Conservation (phyloP, 1,140 invertebrate species). For the Coptotermes formosanus region DNA sequence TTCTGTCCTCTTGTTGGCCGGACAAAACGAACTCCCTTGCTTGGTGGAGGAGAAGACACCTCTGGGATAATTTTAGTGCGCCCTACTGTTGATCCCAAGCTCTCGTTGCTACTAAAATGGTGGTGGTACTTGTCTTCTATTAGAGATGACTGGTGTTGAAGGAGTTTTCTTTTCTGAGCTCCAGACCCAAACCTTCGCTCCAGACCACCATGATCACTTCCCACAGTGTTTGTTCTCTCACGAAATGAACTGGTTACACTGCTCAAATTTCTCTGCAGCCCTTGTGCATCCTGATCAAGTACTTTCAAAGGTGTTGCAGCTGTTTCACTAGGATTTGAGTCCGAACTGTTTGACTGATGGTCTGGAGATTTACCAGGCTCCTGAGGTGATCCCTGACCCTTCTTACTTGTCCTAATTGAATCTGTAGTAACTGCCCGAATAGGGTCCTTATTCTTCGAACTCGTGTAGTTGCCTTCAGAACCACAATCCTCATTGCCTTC, state of each 20-base stretch:
- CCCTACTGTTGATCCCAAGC: slow-evolving; percentile 54
- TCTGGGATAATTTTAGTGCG: slow-evolving; percentile 48
- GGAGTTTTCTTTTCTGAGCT: slow-evolving; percentile 52
- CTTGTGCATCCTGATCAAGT: slow-evolving; percentile 22
- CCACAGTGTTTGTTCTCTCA: slow-evolving; percentile 58
- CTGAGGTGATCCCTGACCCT: background rate
- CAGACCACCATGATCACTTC: slow-evolving; percentile 56
- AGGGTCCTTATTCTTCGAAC: background rate
- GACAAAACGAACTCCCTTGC: slow-evolving; percentile 59
- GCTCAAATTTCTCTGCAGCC: slow-evolving; percentile 2
- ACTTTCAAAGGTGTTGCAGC: slow-evolving; percentile 17
- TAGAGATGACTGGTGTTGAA: slow-evolving; percentile 54
- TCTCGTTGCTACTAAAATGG: slow-evolving; percentile 72
- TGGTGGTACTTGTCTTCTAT: slow-evolving; percentile 57
- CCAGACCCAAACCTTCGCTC: slow-evolving; percentile 55
- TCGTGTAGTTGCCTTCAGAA: background rate
- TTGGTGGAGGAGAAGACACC: slow-evolving; percentile 40
- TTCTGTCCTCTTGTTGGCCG: slow-evolving; percentile 59
- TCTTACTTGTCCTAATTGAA: background rate
- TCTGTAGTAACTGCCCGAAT: background rate
- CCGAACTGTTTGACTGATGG: slow-evolving; percentile 20
- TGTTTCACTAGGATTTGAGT: slow-evolving; percentile 32
- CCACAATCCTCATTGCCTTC: slow-evolving; percentile 18
- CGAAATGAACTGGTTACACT: background rate
- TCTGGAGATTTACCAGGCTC: slow-evolving; percentile 26